Base-by-base conservation (phyloP, 1,140 invertebrate species). In the Aphis gossypii region DNA sequence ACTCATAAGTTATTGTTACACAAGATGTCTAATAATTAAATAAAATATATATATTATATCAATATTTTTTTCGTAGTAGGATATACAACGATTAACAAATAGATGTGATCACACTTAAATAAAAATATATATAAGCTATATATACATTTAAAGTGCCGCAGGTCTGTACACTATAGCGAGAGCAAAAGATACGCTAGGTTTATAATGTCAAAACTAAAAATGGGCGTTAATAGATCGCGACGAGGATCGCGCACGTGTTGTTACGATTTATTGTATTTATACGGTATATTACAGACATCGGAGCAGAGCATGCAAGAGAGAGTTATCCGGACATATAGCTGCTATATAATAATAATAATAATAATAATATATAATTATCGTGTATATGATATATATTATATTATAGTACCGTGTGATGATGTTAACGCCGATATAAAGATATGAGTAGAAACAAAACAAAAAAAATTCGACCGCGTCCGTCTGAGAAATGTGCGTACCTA, bases 371-470 rank as follows among this genome's bases (percentile, higher is more conserved):
- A 76, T 76, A 76, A 76, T 76, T 76, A 76, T n/a, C n/a, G 60
- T 76, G n/a, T 76, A 76, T 76, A 76, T 76, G 60, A 76, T 76
- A 76, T n/a, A 76, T 76, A 76, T 35, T 76, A 76, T 76, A 76
- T 35, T 76, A 76, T n/a, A 76, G 30, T 76, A 76, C n/a, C 30
- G n/a, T n/a, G 60, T n/a, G 60, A 76, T 76, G 60, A 76, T 76
- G 30, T 76, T 76, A n/a, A 76, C 60, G 60, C 60, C 60, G 60
- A 76, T 76, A 76, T 76, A 76, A 1, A 35, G n/a, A 76, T 76
- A 76, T n/a, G 30, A 76, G 60, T 76, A 5, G 5, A 76, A 76
- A 76, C 60, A n/a, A 76, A n/a, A 76, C 14, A n/a, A 76, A 35
- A 76, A 51, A 68, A 76, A 76, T 18, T n/a, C 60, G 14, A 76